Conservation (phyloP, 2,888 invertebrate species). For the Alviniconcha strummeri region DNA sequence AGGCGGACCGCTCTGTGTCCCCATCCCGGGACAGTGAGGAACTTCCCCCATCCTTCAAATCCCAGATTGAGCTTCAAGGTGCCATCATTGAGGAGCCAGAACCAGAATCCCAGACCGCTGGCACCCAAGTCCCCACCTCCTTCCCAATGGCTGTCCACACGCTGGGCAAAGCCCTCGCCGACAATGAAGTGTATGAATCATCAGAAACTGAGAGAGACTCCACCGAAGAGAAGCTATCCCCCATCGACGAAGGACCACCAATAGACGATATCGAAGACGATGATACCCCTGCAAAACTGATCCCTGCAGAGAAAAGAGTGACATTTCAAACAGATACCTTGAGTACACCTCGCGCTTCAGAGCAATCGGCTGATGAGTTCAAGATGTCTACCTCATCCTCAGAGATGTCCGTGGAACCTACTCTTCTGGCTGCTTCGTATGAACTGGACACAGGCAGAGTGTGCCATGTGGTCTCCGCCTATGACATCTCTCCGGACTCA, state of each 20-base stretch:
- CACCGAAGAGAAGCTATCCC: conserved; percentile 66
- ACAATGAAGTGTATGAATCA: conserved; percentile 64
- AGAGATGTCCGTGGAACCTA: conserved; percentile 87
- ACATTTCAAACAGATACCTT: conserved; percentile 60
- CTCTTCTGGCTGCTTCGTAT: conserved; percentile 91
- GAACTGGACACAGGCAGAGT: conserved; percentile 79
- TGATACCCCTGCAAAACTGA: conserved; percentile 48
- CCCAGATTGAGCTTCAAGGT: conserved; percentile 52
- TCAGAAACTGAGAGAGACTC: conserved; percentile 65
- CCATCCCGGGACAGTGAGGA: conserved; percentile 67
- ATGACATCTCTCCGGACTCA: conserved; percentile 70
- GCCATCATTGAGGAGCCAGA: conserved; percentile 43
- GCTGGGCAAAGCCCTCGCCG: conserved; percentile 56
- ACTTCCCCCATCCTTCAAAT: conserved; percentile 58
- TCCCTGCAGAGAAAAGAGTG: conserved; percentile 55
- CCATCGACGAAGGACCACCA: conserved; percentile 62
- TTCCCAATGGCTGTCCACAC: conserved; percentile 61
- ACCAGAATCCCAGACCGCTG: conserved; percentile 20
- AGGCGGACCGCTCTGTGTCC: conserved; percentile 64
- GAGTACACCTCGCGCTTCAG: conserved; percentile 44
- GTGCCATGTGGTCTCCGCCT: conserved; percentile 70
- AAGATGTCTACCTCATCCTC: conserved; percentile 80
- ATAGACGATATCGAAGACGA: conserved; percentile 53
- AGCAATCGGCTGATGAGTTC: conserved; percentile 64
- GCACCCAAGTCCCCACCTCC: conserved; percentile 40